A percentile compares a stretch with the other conserved stretches of the same genome.
These are phyloP conservation scores for Tetragnatha montana DNA, from an alignment of 2,888 invertebrate species.

Conservation along the genomic window DNA sequence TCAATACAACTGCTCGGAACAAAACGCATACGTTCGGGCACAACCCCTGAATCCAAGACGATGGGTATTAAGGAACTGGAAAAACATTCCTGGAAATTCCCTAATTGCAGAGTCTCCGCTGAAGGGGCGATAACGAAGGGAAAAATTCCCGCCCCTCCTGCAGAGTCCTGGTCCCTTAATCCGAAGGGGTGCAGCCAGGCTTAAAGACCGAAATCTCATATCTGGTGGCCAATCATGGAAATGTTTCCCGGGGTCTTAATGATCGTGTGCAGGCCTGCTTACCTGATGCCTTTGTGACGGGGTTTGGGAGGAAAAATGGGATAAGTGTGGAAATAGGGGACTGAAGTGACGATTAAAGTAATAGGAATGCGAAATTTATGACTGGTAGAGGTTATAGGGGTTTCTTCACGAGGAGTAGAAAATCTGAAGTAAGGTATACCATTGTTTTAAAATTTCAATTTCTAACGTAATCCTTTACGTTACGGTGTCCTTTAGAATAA, in stretches of 20 bases:
- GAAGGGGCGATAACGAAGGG: conserved; percentile 15
- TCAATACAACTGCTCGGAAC: too few species aligned
- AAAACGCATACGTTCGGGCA: too few species aligned
- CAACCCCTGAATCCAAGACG: too few species aligned
- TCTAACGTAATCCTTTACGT: too few species aligned
- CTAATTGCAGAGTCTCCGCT: conserved; percentile 19
- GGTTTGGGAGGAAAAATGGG: background rate
- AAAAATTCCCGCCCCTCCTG: conserved; percentile 46
- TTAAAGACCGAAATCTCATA: conserved; percentile 41
- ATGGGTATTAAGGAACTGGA: background rate
- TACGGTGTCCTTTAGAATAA: too few species aligned
- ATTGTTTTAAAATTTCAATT: too few species aligned
- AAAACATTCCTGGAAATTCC: background rate
- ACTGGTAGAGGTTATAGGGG: too few species aligned
- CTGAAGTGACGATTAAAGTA: background rate
- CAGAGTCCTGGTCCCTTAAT: conserved; percentile 49
- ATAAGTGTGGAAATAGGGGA: background rate
- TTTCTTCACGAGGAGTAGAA: too few species aligned
- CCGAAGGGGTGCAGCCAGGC: conserved; percentile 44
- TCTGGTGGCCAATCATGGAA: conserved; percentile 52
- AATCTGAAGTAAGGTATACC: too few species aligned
- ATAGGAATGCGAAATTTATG: too few species aligned
- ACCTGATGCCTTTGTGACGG: conserved; percentile 38
- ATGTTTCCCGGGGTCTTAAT: conserved; percentile 60
- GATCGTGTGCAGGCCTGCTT: conserved; percentile 18